phyloP scores from a whole-genome alignment of 2,888 invertebrate species.

The Drosophila anomalata region DNA sequence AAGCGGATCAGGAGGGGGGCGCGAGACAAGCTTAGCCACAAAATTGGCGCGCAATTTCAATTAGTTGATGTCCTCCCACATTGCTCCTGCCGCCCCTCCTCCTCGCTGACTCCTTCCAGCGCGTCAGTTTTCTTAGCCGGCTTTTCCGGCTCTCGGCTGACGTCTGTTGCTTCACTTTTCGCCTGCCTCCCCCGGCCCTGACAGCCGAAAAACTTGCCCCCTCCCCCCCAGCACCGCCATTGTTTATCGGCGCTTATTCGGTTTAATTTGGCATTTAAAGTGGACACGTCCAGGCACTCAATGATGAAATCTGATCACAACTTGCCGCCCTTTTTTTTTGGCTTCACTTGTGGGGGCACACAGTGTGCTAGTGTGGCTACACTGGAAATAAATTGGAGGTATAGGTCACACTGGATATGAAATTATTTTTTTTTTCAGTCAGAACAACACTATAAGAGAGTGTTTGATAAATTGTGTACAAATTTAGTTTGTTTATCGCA shows the following conservation, averaged over 20 bases:
- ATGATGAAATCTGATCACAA: slow-evolving; percentile 58
- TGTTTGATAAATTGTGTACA: too few species aligned
- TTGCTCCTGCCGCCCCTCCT: not conserved
- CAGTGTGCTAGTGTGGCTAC: not conserved
- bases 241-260: slow-evolving; percentile 41
- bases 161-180: slow-evolving; percentile 29
- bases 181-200: not conserved
- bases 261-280: slow-evolving; percentile 72
- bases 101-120: not conserved
- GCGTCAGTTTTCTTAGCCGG: slow-evolving; percentile 54
- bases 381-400: not conserved
- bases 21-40: slow-evolving; percentile 64
- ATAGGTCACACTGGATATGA: too few species aligned
- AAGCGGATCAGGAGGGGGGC: not conserved
- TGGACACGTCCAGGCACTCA: slow-evolving; percentile 61
- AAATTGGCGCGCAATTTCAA: slow-evolving; percentile 79
- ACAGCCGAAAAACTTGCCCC: not conserved
- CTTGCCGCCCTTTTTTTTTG: slow-evolving; percentile 39
- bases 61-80: slow-evolving; percentile 72
- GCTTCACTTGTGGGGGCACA: slow-evolving; percentile 5
- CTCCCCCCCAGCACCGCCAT: not conserved
- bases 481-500: too few species aligned
- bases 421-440: too few species aligned
- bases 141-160: slow-evolving; percentile 31
- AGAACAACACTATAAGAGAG: too few species aligned